phyloP scores from a whole-genome alignment of 2,113 vertebrate genomes.

The Axis porcinus region DNA sequence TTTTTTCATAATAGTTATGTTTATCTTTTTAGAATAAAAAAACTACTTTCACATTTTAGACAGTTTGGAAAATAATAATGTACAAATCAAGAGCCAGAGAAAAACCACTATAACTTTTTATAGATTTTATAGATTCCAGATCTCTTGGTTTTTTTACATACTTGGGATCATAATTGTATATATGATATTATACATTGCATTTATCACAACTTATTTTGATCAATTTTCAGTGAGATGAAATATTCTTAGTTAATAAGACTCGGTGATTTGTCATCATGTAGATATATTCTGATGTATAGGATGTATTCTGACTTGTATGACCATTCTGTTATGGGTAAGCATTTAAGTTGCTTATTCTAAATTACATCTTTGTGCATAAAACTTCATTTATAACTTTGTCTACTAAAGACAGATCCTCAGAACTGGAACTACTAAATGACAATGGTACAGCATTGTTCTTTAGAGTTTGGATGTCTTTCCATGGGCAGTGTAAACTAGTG shows the following conservation, averaged over 20 bases:
- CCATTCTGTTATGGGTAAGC: not conserved
- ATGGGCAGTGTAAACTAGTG: not conserved
- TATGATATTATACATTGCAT: not conserved
- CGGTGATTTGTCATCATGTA: not conserved
- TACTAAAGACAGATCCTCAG: not conserved
- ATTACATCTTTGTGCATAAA: not conserved
- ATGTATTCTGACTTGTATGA: not conserved
- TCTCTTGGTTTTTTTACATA: not conserved
- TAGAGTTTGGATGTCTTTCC: not conserved
- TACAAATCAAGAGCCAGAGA: not conserved
- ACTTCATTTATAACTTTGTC: not conserved
- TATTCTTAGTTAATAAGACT: not conserved
- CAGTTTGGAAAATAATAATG: not conserved
- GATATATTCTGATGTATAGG: not conserved
- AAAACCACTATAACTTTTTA: not conserved
- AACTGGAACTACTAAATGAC: not conserved
- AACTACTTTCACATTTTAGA: not conserved
- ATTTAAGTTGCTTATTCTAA: not conserved
- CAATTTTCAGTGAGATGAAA: not conserved
- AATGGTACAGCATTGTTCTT: not conserved
- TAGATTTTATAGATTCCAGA: not conserved
- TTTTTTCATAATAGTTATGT: not conserved
- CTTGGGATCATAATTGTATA: not conserved
- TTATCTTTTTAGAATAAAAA: not conserved
- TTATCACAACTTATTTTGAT: not conserved